Conservation (phyloP, 2,113 vertebrate genomes). For the Hippoglossus stenolepis region DNA sequence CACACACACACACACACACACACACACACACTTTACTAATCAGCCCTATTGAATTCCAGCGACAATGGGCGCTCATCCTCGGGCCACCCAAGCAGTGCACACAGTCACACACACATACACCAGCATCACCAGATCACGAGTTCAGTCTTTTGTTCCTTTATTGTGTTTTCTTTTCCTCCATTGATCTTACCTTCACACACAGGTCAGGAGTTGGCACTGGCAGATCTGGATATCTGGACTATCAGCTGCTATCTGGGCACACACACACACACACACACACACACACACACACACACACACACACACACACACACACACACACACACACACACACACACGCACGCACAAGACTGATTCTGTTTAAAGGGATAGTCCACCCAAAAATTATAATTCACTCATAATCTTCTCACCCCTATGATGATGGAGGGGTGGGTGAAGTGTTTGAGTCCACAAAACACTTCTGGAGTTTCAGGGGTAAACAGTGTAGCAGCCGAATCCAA, state of each 20-base stretch:
- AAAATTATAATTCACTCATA: too few relatives aligned
- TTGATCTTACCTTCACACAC: conserved; percentile 71
- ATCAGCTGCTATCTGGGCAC: conserved; percentile 56
- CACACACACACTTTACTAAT: conserved; percentile 74
- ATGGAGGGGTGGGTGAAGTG: too few relatives aligned
- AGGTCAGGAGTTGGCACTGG: conserved; percentile 69
- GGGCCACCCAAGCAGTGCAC: conserved; percentile 83
- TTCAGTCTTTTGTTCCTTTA: conserved; percentile 70
- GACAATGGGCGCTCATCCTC: conserved; percentile 81
- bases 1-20: conserved; percentile 62
- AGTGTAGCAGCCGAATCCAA: too few relatives aligned
- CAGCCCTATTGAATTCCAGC: conserved; percentile 82
- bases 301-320: too few relatives aligned
- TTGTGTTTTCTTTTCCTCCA: conserved; percentile 65
- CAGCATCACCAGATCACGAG: conserved; percentile 65
- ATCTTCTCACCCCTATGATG: too few relatives aligned
- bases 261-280: conserved; percentile 32
- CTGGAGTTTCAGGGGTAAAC: too few relatives aligned
- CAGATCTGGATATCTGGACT: conserved; percentile 62
- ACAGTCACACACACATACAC: conserved; percentile 43
- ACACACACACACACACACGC: too few relatives aligned
- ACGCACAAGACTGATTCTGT: too few relatives aligned
- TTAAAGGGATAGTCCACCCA: too few relatives aligned
- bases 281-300: conserved; percentile 19
- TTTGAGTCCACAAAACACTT: too few relatives aligned